These are phyloP conservation scores for Callorhinus ursinus DNA, from an alignment of 2,113 vertebrate species.

Conservation along the genomic window DNA sequence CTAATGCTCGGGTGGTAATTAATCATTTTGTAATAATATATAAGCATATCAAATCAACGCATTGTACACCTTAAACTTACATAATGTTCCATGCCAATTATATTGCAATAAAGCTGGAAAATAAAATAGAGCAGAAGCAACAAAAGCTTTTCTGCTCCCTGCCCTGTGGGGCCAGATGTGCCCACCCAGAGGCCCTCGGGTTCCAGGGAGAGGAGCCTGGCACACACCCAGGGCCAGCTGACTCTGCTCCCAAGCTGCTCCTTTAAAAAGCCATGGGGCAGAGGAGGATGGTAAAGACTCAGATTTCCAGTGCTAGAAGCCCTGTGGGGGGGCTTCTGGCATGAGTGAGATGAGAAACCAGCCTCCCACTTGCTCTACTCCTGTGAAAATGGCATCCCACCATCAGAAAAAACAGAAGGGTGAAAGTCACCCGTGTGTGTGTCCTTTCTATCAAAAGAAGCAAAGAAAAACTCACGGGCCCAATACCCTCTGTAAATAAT, in stretches of 20 bases:
- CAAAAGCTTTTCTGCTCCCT: neutral
- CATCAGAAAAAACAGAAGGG: neutral
- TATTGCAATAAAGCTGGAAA: neutral
- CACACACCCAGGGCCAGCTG: neutral
- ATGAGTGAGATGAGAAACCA: neutral
- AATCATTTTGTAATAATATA: neutral
- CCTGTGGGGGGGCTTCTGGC: neutral
- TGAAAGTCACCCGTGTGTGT: neutral
- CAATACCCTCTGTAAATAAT: neutral
- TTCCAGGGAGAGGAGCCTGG: neutral
- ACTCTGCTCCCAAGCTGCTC: neutral
- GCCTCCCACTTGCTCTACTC: too few species aligned
- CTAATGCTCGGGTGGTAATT: neutral
- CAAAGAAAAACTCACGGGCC: neutral
- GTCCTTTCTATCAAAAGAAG: neutral
- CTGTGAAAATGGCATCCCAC: neutral
- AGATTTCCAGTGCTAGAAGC: too few species aligned
- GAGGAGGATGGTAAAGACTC: neutral
- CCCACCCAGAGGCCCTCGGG: too few species aligned
- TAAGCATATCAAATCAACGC: neutral
- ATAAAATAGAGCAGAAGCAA: neutral
- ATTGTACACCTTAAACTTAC: neutral
- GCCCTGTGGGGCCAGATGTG: accelerated
- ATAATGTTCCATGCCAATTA: neutral
- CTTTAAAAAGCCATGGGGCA: neutral